A percentile compares a stretch with the other conserved stretches of the same genome.
These are phyloP conservation scores for Sparidentex hasta DNA, from an alignment of 2,797 vertebrate genomes.

Conservation along the genomic window DNA sequence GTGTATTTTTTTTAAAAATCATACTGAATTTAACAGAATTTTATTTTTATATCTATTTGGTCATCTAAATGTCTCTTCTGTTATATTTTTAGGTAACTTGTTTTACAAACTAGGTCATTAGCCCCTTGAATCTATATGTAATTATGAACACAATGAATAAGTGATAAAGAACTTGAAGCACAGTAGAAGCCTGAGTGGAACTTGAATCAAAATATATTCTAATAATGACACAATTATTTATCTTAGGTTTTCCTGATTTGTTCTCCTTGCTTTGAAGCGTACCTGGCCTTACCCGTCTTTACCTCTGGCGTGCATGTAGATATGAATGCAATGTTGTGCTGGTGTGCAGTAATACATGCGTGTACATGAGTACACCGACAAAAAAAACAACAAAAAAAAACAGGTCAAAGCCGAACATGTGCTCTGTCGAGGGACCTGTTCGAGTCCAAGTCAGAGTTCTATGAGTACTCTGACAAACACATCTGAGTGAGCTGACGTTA, in stretches of 20 bases:
- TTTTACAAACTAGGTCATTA: not conserved
- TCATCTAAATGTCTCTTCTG: not conserved
- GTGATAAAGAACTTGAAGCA: not conserved
- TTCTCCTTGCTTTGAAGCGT: not conserved
- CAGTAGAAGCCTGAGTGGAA: not conserved
- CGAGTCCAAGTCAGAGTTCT: not conserved
- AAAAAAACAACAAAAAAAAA: not conserved
- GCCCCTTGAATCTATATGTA: not conserved
- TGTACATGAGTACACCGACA: no score
- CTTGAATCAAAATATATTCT: not conserved
- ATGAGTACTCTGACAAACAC: not conserved
- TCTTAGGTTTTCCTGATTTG: not conserved
- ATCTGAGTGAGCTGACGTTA: conserved; percentile 32
- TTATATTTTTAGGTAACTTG: not conserved
- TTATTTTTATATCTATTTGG: not conserved
- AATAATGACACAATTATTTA: not conserved
- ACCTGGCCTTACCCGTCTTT: not conserved
- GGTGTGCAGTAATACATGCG: not conserved
- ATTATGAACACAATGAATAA: not conserved
- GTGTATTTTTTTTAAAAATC: not conserved
- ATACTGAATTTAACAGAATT: not conserved
- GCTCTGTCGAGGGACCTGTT: not conserved
- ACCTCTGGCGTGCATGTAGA: not conserved
- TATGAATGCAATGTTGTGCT: not conserved
- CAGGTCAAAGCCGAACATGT: not conserved